Conservation (phyloP, 2,888 invertebrate genomes). For the Falcaria lacertinaria region DNA sequence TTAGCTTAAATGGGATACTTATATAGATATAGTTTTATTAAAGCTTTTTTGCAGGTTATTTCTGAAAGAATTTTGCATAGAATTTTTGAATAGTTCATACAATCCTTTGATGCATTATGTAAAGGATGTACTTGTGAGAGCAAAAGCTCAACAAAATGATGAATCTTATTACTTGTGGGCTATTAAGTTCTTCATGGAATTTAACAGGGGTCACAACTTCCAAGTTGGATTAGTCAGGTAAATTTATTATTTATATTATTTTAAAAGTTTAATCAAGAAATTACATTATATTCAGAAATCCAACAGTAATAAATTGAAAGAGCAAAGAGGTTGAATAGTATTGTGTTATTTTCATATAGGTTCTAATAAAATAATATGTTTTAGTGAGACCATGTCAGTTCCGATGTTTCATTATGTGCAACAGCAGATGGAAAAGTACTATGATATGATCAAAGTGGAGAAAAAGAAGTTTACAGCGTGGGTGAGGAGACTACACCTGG, state of each 20-base stretch:
- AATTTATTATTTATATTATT: slow-evolving; percentile 14
- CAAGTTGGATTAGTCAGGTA: slow-evolving; percentile 94
- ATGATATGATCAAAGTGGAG: slow-evolving; percentile 90
- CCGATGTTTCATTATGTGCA: slow-evolving; percentile 96
- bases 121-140: slow-evolving; percentile 85
- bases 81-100: slow-evolving; percentile 95
- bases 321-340: background rate
- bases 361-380: slow-evolving; percentile 48
- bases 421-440: slow-evolving; percentile 92
- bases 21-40: too few relatives aligned
- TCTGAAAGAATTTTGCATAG: slow-evolving; percentile 95
- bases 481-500: slow-evolving; percentile 92
- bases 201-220: slow-evolving; percentile 93
- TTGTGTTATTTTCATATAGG: too few relatives aligned
- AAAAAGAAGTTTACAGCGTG: slow-evolving; percentile 91
- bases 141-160: slow-evolving; percentile 88
- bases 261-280: too few relatives aligned
- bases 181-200: slow-evolving; percentile 97
- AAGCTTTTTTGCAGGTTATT: slow-evolving; percentile 89
- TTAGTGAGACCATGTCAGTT: slow-evolving; percentile 95
- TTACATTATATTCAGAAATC: too few relatives aligned
- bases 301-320: too few relatives aligned
- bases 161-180: slow-evolving; percentile 97
- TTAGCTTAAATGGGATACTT: too few relatives aligned
- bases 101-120: slow-evolving; percentile 95